phyloP scores from a whole-genome alignment of 2,888 invertebrate species.

The Drosophila niveifrons region DNA sequence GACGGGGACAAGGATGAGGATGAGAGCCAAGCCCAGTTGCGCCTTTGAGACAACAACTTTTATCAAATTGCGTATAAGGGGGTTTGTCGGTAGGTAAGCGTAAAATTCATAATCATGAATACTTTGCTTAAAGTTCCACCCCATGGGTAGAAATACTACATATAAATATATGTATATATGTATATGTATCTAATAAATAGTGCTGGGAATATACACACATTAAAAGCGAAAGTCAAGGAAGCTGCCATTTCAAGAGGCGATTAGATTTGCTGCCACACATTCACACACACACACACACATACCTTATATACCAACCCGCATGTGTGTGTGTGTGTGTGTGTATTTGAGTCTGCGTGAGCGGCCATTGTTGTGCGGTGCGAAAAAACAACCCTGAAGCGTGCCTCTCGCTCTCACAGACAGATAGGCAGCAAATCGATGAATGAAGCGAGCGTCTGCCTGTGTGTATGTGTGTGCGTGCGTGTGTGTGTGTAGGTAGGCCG shows the following conservation, averaged over 20 bases:
- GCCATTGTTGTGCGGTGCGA: constrained; percentile 77
- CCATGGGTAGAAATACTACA: constrained; percentile 41
- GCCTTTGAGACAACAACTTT: constrained; percentile 72
- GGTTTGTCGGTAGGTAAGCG: constrained; percentile 84
- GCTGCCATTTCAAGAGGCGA: constrained; percentile 65
- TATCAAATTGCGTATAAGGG: constrained; percentile 75
- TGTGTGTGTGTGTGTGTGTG: constrained; percentile 36
- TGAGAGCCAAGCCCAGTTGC: constrained; percentile 63
- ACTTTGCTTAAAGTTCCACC: constrained; percentile 76
- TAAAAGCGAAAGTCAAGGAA: constrained; percentile 78
- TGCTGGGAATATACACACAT: constrained; percentile 54
- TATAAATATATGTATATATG: constrained; percentile 17
- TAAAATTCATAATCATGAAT: constrained; percentile 84
- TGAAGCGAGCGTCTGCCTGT: constrained; percentile 59
- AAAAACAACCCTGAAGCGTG: constrained; percentile 74
- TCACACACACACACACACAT: constrained; percentile 30
- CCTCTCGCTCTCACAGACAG: constrained; percentile 69
- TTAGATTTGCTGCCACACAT: constrained; percentile 56
- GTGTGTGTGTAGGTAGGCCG: constrained; percentile 51
- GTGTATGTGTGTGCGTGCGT: constrained; percentile 25
- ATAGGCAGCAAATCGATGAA: constrained; percentile 78
- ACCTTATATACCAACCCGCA: constrained; percentile 63
- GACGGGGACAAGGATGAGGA: constrained; percentile 2
- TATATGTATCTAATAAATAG: constrained; percentile 51
- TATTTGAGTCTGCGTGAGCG: constrained; percentile 62